These are phyloP conservation scores for Tridacna gigas DNA, from an alignment of 2,888 invertebrate genomes.

Conservation along the genomic window DNA sequence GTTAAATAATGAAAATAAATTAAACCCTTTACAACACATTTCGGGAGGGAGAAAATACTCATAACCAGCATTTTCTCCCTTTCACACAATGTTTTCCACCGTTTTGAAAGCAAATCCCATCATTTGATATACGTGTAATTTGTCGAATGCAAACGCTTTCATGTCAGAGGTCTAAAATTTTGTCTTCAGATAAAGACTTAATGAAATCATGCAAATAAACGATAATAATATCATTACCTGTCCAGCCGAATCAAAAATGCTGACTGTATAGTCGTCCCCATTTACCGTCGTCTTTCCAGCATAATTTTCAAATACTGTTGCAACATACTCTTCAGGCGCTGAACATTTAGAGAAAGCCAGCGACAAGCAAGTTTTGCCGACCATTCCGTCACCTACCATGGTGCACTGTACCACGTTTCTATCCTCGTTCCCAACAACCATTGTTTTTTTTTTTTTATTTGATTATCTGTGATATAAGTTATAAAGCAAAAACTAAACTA, in stretches of 20 bases:
- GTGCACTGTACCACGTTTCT: constrained; percentile 71
- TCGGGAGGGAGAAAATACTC: too few species aligned
- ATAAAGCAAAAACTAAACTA: too few species aligned
- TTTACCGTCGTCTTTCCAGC: constrained; percentile 68
- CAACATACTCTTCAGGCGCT: constrained; percentile 60
- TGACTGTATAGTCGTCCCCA: constrained; percentile 75
- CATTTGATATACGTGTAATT: too few species aligned
- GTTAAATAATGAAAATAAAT: too few species aligned
- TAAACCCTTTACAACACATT: too few species aligned
- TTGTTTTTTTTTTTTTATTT: neutral
- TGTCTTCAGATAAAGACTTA: too few species aligned
- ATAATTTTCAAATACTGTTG: constrained; percentile 77
- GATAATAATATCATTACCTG: constrained; percentile 39
- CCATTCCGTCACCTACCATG: constrained; percentile 77
- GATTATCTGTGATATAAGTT: neutral
- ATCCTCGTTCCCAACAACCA: constrained; percentile 56
- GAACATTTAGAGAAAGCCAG: constrained; percentile 63
- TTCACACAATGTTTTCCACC: too few species aligned
- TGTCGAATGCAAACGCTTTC: too few species aligned
- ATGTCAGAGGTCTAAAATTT: too few species aligned
- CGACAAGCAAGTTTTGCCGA: constrained; percentile 75
- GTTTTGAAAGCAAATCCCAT: too few species aligned
- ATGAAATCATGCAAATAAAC: too few species aligned
- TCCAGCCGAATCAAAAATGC: constrained; percentile 78
- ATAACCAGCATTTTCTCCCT: too few species aligned